Percentiles rank a stretch among this genome's conserved stretches.
Conservation (phyloP, 2,888 invertebrate species). For the Platerodrilus igneus region DNA sequence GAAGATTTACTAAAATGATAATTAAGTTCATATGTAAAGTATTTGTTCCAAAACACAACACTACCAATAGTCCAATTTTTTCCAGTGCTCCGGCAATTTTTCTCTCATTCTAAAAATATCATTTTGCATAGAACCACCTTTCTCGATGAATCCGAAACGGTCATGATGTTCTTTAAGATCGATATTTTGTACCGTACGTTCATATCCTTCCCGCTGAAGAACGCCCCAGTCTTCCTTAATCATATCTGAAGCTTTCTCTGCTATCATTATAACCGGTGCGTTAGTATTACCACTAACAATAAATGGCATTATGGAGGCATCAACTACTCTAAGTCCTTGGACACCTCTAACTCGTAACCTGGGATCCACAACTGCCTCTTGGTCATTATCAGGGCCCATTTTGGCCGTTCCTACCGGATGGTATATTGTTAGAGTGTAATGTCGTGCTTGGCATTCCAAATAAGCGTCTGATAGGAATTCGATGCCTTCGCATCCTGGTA, state of each 20-base stretch:
- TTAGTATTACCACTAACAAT: conserved; percentile 78
- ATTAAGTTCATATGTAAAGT: no score
- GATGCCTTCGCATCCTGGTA: conserved; percentile 62
- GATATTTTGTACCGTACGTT: no score
- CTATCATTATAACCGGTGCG: conserved; percentile 79
- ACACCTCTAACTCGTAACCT: conserved; percentile 52
- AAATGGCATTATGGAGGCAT: conserved; percentile 78
- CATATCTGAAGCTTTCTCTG: conserved; percentile 77
- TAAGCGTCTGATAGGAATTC: conserved; percentile 68
- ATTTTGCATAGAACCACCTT: not conserved
- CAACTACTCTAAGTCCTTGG: conserved; percentile 65
- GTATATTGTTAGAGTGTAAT: conserved; percentile 74
- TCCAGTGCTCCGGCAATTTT: conserved; percentile 19
- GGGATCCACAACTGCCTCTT: conserved; percentile 65
- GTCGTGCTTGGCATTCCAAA: conserved; percentile 69
- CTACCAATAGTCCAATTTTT: conserved; percentile 29
- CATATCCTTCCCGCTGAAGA: not conserved
- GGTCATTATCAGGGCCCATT: conserved; percentile 65
- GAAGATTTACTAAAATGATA: no score
- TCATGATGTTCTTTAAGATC: not conserved
- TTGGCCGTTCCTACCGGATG: conserved; percentile 79
- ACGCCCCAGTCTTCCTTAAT: conserved; percentile 67
- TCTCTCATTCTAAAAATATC: conserved; percentile 8
- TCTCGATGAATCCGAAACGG: not conserved
- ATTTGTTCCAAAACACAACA: not conserved